phyloP scores from a whole-genome alignment of 2,888 invertebrate genomes.

The Serrognathus titanus region DNA sequence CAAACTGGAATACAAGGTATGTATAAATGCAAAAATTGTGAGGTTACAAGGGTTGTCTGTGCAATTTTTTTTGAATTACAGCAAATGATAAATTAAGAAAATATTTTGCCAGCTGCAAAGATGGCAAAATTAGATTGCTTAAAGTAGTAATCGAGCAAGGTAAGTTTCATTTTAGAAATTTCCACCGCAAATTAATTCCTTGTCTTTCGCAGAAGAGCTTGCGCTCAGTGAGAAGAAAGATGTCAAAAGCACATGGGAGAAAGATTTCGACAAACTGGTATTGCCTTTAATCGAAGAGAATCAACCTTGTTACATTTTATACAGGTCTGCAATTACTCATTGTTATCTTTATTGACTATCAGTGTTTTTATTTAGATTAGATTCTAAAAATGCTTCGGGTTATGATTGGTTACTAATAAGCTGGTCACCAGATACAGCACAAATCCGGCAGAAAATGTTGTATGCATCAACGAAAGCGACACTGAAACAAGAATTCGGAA shows the following conservation, averaged over 20 bases:
- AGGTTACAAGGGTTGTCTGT: constrained; percentile 4
- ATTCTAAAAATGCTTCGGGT: constrained; percentile 73
- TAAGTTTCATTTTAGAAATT: constrained; percentile 44
- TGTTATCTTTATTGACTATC: constrained; percentile 3
- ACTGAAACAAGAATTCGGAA: constrained; percentile 93
- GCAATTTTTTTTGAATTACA: constrained; percentile 42
- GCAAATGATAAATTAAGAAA: constrained; percentile 79
- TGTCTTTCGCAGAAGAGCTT: constrained; percentile 66
- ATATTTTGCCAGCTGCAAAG: constrained; percentile 77
- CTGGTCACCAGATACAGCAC: constrained; percentile 92
- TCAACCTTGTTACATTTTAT: constrained; percentile 89
- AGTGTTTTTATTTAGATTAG: constrained; percentile 55
- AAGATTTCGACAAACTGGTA: constrained; percentile 77
- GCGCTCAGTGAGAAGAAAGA: constrained; percentile 63
- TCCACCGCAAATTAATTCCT: neutral
- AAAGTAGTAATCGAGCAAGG: constrained; percentile 87
- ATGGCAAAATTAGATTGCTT: constrained; percentile 74
- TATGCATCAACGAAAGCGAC: constrained; percentile 98
- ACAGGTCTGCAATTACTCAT: constrained; percentile 53
- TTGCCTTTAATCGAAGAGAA: constrained; percentile 68
- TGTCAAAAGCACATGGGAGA: constrained; percentile 75
- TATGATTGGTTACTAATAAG: constrained; percentile 91
- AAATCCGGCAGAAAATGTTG: constrained; percentile 93
- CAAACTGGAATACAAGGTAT: constrained; percentile 88
- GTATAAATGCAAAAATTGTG: constrained; percentile 13